Conservation (phyloP, 1,140 invertebrate species). For the Pogonomyrmex barbatus region DNA sequence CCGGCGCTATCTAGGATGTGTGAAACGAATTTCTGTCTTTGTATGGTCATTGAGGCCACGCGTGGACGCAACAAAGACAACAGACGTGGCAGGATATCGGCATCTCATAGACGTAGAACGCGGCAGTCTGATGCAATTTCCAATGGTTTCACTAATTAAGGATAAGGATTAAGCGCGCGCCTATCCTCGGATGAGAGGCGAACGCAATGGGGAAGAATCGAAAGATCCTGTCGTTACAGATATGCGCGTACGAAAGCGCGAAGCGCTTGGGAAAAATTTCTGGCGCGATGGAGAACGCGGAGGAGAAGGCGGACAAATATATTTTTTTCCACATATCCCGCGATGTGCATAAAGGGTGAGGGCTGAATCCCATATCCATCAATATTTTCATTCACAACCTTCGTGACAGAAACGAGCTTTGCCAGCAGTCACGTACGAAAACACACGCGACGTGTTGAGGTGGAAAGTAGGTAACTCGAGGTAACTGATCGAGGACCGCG, state of each 20-base stretch:
- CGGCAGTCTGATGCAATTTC: conserved; percentile 3
- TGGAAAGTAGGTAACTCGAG: conserved; percentile 78
- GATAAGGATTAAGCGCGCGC: background rate
- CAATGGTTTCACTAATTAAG: background rate
- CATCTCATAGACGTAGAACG: background rate
- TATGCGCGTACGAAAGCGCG: background rate
- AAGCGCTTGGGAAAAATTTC: conserved; percentile 24
- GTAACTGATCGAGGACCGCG: conserved; percentile 74
- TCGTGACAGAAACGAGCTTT: conserved; percentile 72
- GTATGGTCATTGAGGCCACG: conserved; percentile 67
- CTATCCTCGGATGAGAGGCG: background rate
- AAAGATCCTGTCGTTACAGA: background rate
- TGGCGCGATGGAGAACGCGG: background rate
- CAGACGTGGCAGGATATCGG: conserved; percentile 28
- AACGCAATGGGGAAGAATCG: background rate
- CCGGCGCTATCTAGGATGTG: conserved; percentile 73
- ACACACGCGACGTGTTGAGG: conserved; percentile 69
- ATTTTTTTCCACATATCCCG: conserved; percentile 63
- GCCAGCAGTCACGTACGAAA: conserved; percentile 78
- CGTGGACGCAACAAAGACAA: conserved; percentile 25
- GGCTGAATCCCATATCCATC: conserved; percentile 66
- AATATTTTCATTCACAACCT: conserved; percentile 81
- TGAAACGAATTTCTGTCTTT: conserved; percentile 78
- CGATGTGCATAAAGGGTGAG: conserved; percentile 33
- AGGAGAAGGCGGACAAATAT: conserved; percentile 56